Conservation (phyloP, 2,113 vertebrate genomes). For the Centropristis striata region DNA sequence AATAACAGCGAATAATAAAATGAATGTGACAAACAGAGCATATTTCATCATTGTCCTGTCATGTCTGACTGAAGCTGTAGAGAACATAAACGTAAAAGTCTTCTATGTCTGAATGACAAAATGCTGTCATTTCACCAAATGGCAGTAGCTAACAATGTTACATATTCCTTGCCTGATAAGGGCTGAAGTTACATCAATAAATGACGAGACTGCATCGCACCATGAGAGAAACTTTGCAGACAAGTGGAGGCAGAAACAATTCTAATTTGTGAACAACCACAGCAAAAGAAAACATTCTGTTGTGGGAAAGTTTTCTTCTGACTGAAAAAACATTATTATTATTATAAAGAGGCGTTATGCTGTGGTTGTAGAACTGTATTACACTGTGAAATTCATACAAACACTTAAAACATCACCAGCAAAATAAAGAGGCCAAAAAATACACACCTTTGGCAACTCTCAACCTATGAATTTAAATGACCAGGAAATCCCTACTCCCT, state of each 20-base stretch:
- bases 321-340: not conserved
- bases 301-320: not conserved
- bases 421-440: not conserved
- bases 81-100: not conserved
- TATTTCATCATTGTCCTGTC: not conserved
- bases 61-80: not conserved
- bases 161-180: not conserved
- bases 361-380: not conserved
- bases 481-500: not conserved
- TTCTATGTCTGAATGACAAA: not conserved
- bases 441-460: not conserved
- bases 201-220: not conserved
- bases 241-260: not conserved
- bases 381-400: not conserved
- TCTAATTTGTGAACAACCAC: not conserved
- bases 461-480: not conserved
- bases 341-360: not conserved
- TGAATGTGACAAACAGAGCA: not conserved
- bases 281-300: not conserved
- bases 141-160: not conserved
- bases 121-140: not conserved
- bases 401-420: not conserved
- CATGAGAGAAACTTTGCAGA: not conserved
- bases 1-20: not conserved
- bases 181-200: constrained; percentile 7